Conservation (phyloP, 1,140 invertebrate genomes). For the Marisa cornuarietis region DNA sequence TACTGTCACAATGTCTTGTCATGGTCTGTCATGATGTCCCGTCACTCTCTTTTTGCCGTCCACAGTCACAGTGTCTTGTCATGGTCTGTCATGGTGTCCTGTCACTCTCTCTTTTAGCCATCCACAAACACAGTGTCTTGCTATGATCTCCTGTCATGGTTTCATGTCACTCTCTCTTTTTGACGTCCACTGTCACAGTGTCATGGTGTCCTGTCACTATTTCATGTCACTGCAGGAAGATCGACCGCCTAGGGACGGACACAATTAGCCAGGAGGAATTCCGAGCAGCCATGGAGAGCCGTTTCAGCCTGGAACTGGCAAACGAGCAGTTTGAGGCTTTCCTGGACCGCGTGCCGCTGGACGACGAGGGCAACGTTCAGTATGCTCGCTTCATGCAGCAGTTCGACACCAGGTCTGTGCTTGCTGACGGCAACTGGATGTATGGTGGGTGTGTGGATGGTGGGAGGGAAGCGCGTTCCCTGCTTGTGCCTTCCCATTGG, state of each 20-base stretch:
- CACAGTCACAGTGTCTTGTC: not conserved
- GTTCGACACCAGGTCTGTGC: constrained; percentile 63
- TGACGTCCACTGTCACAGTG: too few species aligned
- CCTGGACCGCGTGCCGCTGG: constrained; percentile 60
- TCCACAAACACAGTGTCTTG: not conserved
- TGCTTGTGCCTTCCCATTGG: too few species aligned
- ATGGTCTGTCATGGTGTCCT: not conserved
- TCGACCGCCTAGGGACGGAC: constrained; percentile 59
- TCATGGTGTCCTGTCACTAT: not conserved
- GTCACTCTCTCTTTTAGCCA: not conserved
- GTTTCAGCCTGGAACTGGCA: constrained; percentile 59
- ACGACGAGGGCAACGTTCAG: constrained; percentile 61
- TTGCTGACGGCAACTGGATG: not conserved
- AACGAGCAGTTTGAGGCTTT: constrained; percentile 61
- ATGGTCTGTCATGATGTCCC: too few species aligned
- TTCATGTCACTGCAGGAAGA: constrained; percentile 49
- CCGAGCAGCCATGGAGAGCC: constrained; percentile 63
- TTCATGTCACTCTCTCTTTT: too few species aligned
- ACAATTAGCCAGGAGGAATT: constrained; percentile 63
- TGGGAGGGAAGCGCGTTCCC: too few species aligned
- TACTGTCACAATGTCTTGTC: too few species aligned
- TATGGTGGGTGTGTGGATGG: not conserved
- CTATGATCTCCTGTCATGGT: too few species aligned
- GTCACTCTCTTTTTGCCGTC: too few species aligned
- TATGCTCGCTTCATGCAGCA: constrained; percentile 65